Evolutionary conservation across 2,113 vertebrate species (phyloP).

Genomic region (Scopus umbretta): DNA sequence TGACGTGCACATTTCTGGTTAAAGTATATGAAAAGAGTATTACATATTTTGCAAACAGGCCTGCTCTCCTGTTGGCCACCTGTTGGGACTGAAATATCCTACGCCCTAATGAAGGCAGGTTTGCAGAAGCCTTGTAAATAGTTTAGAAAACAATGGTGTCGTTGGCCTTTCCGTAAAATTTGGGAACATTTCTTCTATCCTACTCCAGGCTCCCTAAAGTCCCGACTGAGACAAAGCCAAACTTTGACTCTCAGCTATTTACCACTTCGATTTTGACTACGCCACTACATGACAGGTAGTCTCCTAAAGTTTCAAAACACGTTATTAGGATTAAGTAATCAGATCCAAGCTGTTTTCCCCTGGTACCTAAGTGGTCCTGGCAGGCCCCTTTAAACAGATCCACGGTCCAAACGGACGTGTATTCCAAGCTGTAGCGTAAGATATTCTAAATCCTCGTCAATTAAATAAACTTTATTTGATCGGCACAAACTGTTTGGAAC

Average conservation of each 20-base stretch:
- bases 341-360: slow-evolving; percentile 66
- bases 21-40: slow-evolving; percentile 80
- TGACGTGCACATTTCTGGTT: slow-evolving; percentile 82
- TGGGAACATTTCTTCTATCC: slow-evolving; percentile 3
- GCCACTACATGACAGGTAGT: slow-evolving; percentile 76
- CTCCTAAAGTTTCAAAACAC: slow-evolving; percentile 81
- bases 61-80: slow-evolving; percentile 80
- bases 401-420: slow-evolving; percentile 1
- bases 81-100: slow-evolving; percentile 86
- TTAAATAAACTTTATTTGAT: slow-evolving; percentile 80
- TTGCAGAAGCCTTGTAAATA: slow-evolving; percentile 87
- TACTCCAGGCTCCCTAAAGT: not conserved
- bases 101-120: slow-evolving; percentile 82
- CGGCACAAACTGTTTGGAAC: slow-evolving; percentile 80
- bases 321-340: slow-evolving; percentile 80
- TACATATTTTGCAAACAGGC: slow-evolving; percentile 84
- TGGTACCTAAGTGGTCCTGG: slow-evolving; percentile 41
- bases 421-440: slow-evolving; percentile 67
- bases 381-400: slow-evolving; percentile 48
- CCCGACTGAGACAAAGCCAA: slow-evolving; percentile 12
- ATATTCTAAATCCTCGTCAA: slow-evolving; percentile 73
- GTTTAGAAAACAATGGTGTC: slow-evolving; percentile 76
- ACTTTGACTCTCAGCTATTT: slow-evolving; percentile 43
- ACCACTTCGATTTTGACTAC: slow-evolving; percentile 29
- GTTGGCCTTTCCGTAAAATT: slow-evolving; percentile 62